Percentiles rank a stretch among this genome's conserved stretches.
Evolutionary conservation across 2,113 vertebrate genomes (phyloP).

Genomic region (Vanacampus margaritifer): DNA sequence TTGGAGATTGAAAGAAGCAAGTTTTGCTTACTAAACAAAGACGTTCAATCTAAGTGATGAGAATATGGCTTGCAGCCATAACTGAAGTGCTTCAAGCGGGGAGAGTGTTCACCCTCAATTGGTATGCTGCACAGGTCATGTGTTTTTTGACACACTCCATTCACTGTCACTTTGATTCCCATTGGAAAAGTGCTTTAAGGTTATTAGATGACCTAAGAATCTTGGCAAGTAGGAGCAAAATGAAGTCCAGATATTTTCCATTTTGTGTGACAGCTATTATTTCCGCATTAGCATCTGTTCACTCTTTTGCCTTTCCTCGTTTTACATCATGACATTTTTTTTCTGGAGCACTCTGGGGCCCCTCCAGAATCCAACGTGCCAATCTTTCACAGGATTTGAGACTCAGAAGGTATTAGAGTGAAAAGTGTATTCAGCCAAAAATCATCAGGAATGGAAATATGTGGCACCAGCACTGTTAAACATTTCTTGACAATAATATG

Average conservation of each 20-base stretch:
- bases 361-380: conserved; percentile 22
- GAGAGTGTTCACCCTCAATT: conserved; percentile 32
- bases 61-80: neutral
- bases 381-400: conserved; percentile 40
- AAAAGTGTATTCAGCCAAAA: conserved; percentile 39
- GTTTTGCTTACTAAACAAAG: conserved; percentile 19
- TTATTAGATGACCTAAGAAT: conserved; percentile 57
- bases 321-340: conserved; percentile 10
- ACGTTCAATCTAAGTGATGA: conserved; percentile 4
- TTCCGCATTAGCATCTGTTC: conserved; percentile 11
- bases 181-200: conserved; percentile 53
- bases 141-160: conserved; percentile 47
- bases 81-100: conserved; percentile 6
- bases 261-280: conserved; percentile 28
- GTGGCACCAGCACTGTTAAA: too few species aligned
- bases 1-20: neutral
- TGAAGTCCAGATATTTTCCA: neutral
- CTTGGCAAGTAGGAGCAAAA: conserved; percentile 22
- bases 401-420: conserved; percentile 45
- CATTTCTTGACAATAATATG: too few species aligned
- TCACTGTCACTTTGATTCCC: conserved; percentile 55
- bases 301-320: conserved; percentile 10
- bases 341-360: conserved; percentile 12
- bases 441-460: conserved; percentile 31
- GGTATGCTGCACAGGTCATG: conserved; percentile 42